Conservation (phyloP, 2,113 vertebrate genomes). For the Anguilla japonica region DNA sequence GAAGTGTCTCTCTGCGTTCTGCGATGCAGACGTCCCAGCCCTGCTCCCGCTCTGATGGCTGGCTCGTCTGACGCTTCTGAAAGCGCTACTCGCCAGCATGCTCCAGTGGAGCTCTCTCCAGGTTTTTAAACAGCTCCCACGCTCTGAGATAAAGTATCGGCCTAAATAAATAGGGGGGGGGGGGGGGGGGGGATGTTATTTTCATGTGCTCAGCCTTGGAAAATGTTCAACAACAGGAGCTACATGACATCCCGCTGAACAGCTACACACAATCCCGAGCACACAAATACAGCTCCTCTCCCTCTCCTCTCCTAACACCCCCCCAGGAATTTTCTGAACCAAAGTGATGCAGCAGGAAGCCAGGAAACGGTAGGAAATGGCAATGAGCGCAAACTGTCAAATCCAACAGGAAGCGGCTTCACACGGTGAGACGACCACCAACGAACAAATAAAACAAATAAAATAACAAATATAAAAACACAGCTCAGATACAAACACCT, state of each 20-base stretch:
- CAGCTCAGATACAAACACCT: background rate
- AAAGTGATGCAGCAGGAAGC: background rate
- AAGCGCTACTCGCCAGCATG: slow-evolving; percentile 17
- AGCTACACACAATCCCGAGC: slow-evolving; percentile 45
- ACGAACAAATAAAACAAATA: background rate
- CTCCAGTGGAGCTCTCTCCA: slow-evolving; percentile 23
- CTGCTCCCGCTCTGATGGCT: slow-evolving; percentile 20
- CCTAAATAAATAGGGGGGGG: slow-evolving; percentile 39
- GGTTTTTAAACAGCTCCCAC: slow-evolving; percentile 19
- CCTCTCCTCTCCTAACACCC: background rate
- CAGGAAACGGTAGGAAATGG: background rate
- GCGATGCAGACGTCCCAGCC: background rate
- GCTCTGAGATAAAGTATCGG: slow-evolving; percentile 34
- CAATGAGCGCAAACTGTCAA: background rate
- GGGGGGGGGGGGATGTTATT: slow-evolving; percentile 41
- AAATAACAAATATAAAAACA: background rate
- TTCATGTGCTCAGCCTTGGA: slow-evolving; percentile 44
- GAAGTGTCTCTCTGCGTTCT: slow-evolving; percentile 17
- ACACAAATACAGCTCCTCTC: slow-evolving; percentile 22
- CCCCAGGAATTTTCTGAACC: background rate
- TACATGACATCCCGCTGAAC: slow-evolving; percentile 40
- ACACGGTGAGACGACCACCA: background rate
- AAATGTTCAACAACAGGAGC: slow-evolving; percentile 43
- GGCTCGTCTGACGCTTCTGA: slow-evolving; percentile 29
- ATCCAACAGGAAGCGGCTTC: background rate